Evolutionary conservation across 1,140 invertebrate genomes (phyloP).

Genomic region (Anthonomus grandis): DNA sequence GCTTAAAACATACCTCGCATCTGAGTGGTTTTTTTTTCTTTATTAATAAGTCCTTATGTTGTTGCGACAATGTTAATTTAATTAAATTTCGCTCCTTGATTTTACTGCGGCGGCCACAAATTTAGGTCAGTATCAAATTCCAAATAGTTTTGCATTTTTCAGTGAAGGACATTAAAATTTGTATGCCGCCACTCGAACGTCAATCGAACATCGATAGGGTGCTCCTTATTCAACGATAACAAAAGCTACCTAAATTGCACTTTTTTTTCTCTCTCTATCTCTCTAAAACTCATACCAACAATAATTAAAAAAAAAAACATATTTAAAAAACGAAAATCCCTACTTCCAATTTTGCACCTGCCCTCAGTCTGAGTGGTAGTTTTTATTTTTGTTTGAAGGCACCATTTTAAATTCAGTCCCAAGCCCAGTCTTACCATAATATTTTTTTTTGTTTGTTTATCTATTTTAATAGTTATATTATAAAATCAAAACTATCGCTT

Average conservation of each 20-base stretch:
- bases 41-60: neutral
- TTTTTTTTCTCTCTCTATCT: no score
- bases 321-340: no score
- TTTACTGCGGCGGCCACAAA: no score
- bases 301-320: no score
- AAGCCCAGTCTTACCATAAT: constrained; percentile 49
- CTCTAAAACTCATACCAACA: constrained; percentile 19
- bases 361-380: constrained; percentile 46
- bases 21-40: neutral
- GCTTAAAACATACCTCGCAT: constrained; percentile 22
- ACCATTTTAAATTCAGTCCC: constrained; percentile 47
- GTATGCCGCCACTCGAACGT: neutral
- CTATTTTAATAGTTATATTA: no score
- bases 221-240: neutral
- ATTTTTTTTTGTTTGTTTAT: no score
- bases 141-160: no score
- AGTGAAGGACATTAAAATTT: no score
- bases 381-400: constrained; percentile 43
- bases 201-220: neutral
- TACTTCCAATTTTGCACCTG: constrained; percentile 38
- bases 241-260: constrained; percentile 42
- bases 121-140: no score
- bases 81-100: no score
- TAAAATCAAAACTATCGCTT: no score
- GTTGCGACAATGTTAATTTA: neutral